Conservation (phyloP, 2,113 vertebrate genomes). For the Callopanchax toddi region DNA sequence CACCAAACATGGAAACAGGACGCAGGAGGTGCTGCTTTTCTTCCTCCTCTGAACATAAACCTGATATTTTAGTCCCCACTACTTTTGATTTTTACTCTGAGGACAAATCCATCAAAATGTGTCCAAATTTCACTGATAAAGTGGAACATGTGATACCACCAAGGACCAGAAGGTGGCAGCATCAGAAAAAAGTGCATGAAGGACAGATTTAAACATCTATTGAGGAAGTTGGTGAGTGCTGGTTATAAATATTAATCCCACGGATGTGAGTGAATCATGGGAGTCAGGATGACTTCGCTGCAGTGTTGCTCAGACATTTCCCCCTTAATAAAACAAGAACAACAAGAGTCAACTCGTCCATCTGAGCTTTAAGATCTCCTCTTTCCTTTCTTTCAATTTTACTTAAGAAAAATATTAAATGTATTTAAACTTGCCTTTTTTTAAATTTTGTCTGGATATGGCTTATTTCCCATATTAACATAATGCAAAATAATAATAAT, state of each 20-base stretch:
- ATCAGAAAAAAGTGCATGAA: conserved; percentile 11
- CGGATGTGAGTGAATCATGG: conserved; percentile 39
- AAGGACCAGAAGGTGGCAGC: conserved; percentile 59
- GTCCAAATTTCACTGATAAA: not conserved
- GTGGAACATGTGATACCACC: conserved; percentile 14
- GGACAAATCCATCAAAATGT: not conserved
- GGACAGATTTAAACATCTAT: not conserved
- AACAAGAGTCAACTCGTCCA: conserved; percentile 42
- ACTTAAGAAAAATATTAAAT: too few relatives aligned
- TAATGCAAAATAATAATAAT: too few relatives aligned
- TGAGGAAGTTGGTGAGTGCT: not conserved
- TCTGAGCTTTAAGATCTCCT: too few relatives aligned
- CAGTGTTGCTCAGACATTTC: conserved; percentile 19
- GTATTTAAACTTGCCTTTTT: too few relatives aligned
- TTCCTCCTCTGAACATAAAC: not conserved
- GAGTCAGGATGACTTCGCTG: conserved; percentile 50
- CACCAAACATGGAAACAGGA: not conserved
- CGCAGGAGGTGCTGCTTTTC: not conserved
- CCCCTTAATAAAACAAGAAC: conserved; percentile 22
- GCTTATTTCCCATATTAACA: too few relatives aligned
- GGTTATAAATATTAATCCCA: conserved; percentile 10
- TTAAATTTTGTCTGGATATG: too few relatives aligned
- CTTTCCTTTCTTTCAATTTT: too few relatives aligned
- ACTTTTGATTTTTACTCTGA: not conserved
- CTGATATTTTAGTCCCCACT: too few relatives aligned